A percentile compares a stretch with the other conserved stretches of the same genome.
phyloP scores from a whole-genome alignment of 2,888 invertebrate species.

The Thymelicus sylvestris region DNA sequence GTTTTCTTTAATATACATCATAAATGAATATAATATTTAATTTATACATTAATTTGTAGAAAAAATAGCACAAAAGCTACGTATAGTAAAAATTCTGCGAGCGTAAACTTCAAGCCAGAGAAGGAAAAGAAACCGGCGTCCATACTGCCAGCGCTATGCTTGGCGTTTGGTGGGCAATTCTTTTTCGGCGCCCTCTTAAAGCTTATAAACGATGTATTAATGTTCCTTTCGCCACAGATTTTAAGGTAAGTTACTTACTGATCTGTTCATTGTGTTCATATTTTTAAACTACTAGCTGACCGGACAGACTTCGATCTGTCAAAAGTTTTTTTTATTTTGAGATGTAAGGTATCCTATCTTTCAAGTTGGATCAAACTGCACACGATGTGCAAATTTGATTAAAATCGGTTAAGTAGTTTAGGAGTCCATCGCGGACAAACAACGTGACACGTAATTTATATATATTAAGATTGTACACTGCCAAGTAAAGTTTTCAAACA shows the following conservation, averaged over 20 bases:
- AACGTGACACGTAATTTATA: too few species aligned
- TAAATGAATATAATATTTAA: too few species aligned
- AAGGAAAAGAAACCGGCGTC: constrained; percentile 90
- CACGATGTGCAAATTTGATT: too few species aligned
- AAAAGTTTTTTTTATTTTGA: too few species aligned
- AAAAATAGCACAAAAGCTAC: constrained; percentile 83
- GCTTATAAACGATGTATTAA: constrained; percentile 91
- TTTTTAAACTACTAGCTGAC: too few species aligned
- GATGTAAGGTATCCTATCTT: too few species aligned
- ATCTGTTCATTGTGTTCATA: neutral
- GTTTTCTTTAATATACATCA: too few species aligned
- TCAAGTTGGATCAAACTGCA: too few species aligned
- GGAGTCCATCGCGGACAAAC: too few species aligned
- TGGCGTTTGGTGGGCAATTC: constrained; percentile 95
- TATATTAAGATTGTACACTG: neutral
- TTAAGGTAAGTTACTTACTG: constrained; percentile 86
- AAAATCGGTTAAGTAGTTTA: too few species aligned
- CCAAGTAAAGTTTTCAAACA: too few species aligned
- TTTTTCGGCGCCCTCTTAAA: constrained; percentile 94
- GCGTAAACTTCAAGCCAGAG: constrained; percentile 89
- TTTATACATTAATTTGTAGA: constrained; percentile 51
- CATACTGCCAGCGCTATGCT: constrained; percentile 92
- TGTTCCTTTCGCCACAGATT: constrained; percentile 95
- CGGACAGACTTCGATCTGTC: too few species aligned
- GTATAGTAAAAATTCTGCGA: constrained; percentile 88